A percentile compares a stretch with the other conserved stretches of the same genome.
These are phyloP conservation scores for Meloe dianella DNA, from an alignment of 2,888 invertebrate species.

Conservation along the genomic window DNA sequence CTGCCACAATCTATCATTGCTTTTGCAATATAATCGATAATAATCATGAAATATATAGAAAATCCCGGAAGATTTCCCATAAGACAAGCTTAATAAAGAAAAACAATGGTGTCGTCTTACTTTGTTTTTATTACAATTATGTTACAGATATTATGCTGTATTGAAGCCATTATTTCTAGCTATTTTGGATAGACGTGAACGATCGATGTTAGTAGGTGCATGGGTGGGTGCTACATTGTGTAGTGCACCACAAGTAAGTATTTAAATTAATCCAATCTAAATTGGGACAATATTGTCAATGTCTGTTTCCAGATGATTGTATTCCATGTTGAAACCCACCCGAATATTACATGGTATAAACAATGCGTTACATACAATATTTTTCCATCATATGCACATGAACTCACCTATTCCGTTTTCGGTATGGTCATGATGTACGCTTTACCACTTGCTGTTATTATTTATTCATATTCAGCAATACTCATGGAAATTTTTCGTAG, in stretches of 20 bases:
- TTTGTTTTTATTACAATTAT: not conserved
- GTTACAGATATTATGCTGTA: constrained; percentile 82
- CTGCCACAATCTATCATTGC: too few relatives aligned
- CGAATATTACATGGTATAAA: constrained; percentile 80
- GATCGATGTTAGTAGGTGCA: constrained; percentile 76
- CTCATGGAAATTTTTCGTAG: constrained; percentile 82
- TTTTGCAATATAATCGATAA: too few relatives aligned
- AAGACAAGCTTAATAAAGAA: too few relatives aligned
- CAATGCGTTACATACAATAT: constrained; percentile 91
- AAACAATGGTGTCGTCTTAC: too few relatives aligned
- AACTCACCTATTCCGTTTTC: constrained; percentile 80
- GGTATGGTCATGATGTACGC: constrained; percentile 89
- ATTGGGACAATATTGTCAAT: not conserved
- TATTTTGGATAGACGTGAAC: constrained; percentile 75
- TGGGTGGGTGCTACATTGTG: constrained; percentile 83
- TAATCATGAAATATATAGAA: too few relatives aligned
- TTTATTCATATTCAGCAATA: constrained; percentile 88
- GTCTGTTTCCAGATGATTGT: constrained; percentile 70
- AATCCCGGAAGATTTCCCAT: too few relatives aligned
- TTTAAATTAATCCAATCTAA: not conserved
- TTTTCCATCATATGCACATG: constrained; percentile 73
- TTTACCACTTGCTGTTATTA: constrained; percentile 81
- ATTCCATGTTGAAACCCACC: constrained; percentile 87
- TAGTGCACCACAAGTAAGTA: constrained; percentile 83
- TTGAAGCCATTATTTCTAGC: constrained; percentile 78